Conservation (phyloP, 2,888 invertebrate species). For the Pristionchus mayeri region DNA sequence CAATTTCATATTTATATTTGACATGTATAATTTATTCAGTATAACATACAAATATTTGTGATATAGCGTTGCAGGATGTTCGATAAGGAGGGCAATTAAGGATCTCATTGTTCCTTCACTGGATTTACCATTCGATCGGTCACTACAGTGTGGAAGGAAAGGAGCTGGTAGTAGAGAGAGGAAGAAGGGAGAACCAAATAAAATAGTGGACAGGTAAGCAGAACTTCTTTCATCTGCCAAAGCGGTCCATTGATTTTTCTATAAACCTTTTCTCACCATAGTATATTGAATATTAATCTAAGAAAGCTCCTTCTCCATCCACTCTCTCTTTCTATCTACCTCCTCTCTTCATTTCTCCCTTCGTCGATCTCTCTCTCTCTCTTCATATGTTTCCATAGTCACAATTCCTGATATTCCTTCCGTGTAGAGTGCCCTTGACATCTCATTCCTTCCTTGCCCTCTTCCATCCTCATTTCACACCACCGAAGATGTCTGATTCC, state of each 20-base stretch:
- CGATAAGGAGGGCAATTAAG: too few species aligned
- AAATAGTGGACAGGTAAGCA: too few species aligned
- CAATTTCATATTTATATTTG: too few species aligned
- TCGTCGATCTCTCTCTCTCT: conserved; percentile 24
- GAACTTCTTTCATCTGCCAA: not conserved
- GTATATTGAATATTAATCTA: conserved; percentile 18
- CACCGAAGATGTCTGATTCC: conserved; percentile 53
- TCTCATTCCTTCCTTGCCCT: conserved; percentile 52
- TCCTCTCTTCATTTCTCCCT: conserved; percentile 18
- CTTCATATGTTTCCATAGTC: conserved; percentile 48
- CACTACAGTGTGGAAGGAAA: too few species aligned
- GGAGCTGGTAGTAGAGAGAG: too few species aligned
- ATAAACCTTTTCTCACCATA: not conserved
- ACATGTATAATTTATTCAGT: too few species aligned
- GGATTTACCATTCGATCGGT: too few species aligned
- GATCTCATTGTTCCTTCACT: too few species aligned
- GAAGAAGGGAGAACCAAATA: too few species aligned
- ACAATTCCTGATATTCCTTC: not conserved
- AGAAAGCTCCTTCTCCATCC: not conserved
- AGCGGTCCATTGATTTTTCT: not conserved
- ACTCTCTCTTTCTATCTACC: conserved; percentile 30
- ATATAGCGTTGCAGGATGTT: too few species aligned
- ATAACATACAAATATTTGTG: too few species aligned
- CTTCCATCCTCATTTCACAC: conserved; percentile 54
- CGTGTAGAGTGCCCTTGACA: conserved; percentile 8